phyloP scores from a whole-genome alignment of 2,113 vertebrate species.

The Hippoglossus stenolepis region DNA sequence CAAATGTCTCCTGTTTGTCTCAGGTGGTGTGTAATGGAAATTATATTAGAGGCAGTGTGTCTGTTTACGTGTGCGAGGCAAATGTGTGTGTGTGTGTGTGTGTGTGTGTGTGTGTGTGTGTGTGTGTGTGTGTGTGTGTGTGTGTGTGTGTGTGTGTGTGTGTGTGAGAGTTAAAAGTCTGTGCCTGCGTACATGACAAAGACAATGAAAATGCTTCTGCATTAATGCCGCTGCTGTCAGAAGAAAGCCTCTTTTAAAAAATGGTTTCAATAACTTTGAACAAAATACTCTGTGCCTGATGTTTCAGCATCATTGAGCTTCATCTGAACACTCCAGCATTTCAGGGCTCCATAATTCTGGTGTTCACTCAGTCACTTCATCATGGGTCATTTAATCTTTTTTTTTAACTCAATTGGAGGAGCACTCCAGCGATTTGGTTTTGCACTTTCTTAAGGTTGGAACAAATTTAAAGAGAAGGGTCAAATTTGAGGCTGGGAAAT shows the following conservation, averaged over 20 bases:
- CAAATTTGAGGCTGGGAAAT: neutral
- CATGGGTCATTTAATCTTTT: slow-evolving; percentile 16
- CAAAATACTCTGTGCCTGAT: neutral
- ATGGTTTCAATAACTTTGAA: slow-evolving; percentile 13
- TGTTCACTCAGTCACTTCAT: slow-evolving; percentile 24
- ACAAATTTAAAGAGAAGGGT: slow-evolving; percentile 3
- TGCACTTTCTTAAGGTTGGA: slow-evolving; percentile 1
- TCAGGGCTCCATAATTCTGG: neutral
- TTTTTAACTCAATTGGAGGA: slow-evolving; percentile 19
- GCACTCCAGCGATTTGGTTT: slow-evolving; percentile 3
- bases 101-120: slow-evolving; percentile 12
- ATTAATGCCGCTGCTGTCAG: slow-evolving; percentile 26
- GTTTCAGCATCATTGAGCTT: slow-evolving; percentile 36
- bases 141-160: slow-evolving; percentile 18
- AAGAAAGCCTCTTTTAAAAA: slow-evolving; percentile 30
- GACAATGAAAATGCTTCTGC: slow-evolving; percentile 9
- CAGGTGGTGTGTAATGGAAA: slow-evolving; percentile 58
- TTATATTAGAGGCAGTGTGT: slow-evolving; percentile 45
- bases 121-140: slow-evolving; percentile 23
- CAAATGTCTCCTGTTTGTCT: slow-evolving; percentile 66
- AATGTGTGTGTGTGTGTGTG: slow-evolving; percentile 2
- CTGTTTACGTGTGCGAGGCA: slow-evolving; percentile 14
- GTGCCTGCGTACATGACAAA: slow-evolving; percentile 11
- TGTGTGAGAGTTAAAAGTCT: slow-evolving; percentile 2
- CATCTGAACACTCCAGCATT: slow-evolving; percentile 13